phyloP scores from a whole-genome alignment of 2,113 vertebrate species.

The human (Homo sapiens) region GRCh38 chr5:13582001-13582500 shows the following conservation, averaged over 20 bases:
- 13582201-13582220: neutral
- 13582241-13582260: neutral
- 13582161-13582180: neutral
- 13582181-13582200: fast-evolving
- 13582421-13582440: neutral
- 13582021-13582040: neutral
- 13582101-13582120: neutral
- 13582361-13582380: neutral
- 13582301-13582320: neutral
- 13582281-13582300: neutral
- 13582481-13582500: neutral
- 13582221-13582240: neutral
- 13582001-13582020: neutral
- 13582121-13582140: neutral
- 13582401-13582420: neutral
- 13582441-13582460: neutral
- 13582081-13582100: neutral
- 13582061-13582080: neutral
- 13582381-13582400: neutral
- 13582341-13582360: neutral
- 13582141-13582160: neutral
- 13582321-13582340: neutral
- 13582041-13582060: neutral
- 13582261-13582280: neutral
- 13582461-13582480: neutral